Evolutionary conservation across 2,113 vertebrate genomes (phyloP).

Genomic region (Eubucco bourcierii): DNA sequence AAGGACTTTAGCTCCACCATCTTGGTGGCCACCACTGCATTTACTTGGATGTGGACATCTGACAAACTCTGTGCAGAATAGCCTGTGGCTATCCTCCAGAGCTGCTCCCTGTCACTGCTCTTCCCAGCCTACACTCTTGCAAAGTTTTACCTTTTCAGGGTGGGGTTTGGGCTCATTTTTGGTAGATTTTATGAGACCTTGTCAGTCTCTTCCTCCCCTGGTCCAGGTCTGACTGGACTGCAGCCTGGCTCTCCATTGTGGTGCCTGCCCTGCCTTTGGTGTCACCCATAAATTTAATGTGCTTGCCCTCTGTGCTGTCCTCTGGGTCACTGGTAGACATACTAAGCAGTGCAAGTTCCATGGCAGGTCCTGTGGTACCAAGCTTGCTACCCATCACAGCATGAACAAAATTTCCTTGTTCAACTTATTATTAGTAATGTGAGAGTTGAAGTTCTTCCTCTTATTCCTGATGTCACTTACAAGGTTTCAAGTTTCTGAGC

Average conservation of each 20-base stretch:
- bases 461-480: background rate
- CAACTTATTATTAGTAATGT: background rate
- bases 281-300: background rate
- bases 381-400: fast-evolving
- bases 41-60: background rate
- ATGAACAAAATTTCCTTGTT: background rate
- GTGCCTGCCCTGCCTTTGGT: background rate
- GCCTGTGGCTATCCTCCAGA: too few species aligned
- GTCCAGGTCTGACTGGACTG: background rate
- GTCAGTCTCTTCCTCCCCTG: background rate
- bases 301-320: background rate
- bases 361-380: background rate
- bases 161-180: background rate
- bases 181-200: background rate
- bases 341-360: background rate
- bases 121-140: background rate
- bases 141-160: background rate
- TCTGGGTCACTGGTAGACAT: background rate
- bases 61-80: fast-evolving
- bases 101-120: background rate
- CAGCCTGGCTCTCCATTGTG: background rate
- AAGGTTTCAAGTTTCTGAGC: background rate
- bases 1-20: background rate
- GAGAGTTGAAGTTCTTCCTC: background rate
- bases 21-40: background rate